A percentile compares a stretch with the other conserved stretches of the same genome.
phyloP scores from a whole-genome alignment of 2,888 invertebrate genomes.

The Andrena minutula region DNA sequence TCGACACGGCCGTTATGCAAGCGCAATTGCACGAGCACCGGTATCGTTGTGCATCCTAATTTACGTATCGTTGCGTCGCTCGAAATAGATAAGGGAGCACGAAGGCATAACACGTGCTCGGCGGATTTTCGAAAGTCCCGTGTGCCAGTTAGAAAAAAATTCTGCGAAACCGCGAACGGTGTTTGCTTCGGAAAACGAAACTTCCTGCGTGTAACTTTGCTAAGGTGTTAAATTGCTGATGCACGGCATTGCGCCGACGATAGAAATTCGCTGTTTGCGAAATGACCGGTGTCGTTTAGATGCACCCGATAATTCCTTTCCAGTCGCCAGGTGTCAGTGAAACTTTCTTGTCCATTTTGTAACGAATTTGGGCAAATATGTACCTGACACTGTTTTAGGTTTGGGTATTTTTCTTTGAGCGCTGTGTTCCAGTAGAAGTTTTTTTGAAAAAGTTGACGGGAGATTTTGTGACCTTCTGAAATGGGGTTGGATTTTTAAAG shows the following conservation, averaged over 20 bases:
- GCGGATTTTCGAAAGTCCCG: conserved; percentile 29
- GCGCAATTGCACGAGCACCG: conserved; percentile 35
- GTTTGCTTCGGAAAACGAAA: conserved; percentile 3
- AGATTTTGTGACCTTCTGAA: too few relatives aligned
- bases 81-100: conserved; percentile 32
- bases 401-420: too few relatives aligned
- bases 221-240: not conserved
- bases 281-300: too few relatives aligned
- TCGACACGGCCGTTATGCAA: conserved; percentile 56
- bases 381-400: too few relatives aligned
- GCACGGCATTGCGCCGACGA: not conserved
- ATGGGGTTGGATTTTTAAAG: too few relatives aligned
- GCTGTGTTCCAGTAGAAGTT: too few relatives aligned
- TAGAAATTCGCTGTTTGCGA: not conserved
- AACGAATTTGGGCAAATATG: too few relatives aligned
- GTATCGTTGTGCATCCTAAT: conserved; percentile 47
- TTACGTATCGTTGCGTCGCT: conserved; percentile 30
- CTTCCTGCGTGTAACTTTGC: not conserved
- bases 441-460: too few relatives aligned
- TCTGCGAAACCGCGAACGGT: not conserved
- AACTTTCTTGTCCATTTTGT: too few relatives aligned
- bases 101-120: not conserved
- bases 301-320: too few relatives aligned
- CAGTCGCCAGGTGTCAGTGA: too few relatives aligned
- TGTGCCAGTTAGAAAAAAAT: not conserved